Conservation (phyloP, 64 coral and sea anemone species). For the Stylophora pistillata region DNA sequence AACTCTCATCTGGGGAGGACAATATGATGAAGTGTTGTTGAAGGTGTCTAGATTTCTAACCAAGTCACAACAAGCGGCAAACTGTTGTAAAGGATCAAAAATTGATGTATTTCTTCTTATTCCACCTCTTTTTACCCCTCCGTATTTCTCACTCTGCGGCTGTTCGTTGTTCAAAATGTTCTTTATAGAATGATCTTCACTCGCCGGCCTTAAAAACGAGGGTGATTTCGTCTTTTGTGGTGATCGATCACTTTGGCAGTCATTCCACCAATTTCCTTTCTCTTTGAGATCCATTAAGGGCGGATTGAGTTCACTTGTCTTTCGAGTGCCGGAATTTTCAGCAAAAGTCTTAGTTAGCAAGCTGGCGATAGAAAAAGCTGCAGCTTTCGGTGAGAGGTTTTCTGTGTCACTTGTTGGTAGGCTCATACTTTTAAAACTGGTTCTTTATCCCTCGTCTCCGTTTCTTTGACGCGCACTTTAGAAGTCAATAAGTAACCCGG, state of each 20-base stretch:
- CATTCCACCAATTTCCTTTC: conserved; percentile 26
- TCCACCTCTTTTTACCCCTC: not conserved
- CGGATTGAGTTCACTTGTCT: conserved; percentile 46
- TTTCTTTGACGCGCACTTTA: not conserved
- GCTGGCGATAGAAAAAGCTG: conserved; percentile 85
- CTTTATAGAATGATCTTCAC: conserved; percentile 10
- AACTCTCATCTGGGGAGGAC: conserved; percentile 22
- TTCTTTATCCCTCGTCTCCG: not conserved
- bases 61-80: conserved; percentile 68
- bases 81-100: conserved; percentile 37
- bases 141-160: not conserved
- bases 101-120: not conserved
- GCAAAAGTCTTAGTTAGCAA: conserved; percentile 46
- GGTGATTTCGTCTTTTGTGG: not conserved
- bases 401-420: conserved; percentile 26
- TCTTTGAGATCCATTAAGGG: not conserved
- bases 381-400: conserved; percentile 79
- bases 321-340: conserved; percentile 30
- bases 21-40: not conserved
- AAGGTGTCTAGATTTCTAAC: conserved; percentile 50
- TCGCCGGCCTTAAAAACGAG: not conserved
- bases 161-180: conserved; percentile 31
- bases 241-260: not conserved
- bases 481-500: conserved; percentile 23
- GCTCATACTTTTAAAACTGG: conserved; percentile 24